Base-by-base conservation (phyloP, 1,140 invertebrate species). In the Saccostrea echinata region DNA sequence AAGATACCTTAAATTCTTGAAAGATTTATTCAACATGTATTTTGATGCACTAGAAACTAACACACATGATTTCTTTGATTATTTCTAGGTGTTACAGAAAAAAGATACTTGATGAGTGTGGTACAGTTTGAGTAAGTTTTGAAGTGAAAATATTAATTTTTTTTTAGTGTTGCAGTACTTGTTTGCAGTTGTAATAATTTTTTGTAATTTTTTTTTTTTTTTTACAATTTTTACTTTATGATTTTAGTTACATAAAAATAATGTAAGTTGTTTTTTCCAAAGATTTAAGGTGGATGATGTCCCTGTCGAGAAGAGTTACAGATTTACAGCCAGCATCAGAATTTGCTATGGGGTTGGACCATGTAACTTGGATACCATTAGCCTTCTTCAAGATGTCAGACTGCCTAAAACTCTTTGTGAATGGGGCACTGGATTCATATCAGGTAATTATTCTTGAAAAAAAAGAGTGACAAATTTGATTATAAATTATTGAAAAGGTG, bases 361-460 rank as follows among this genome's bases (percentile, higher is more conserved):
- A 8, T 51, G 35, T 82, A 16, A 3, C 24, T 51, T 82, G 24
- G 33, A 52, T n/a, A 53, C 35, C 4, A 1, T 52, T 24, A 16
- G 16, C 12, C n/a, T 82, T 16, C 18, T 82, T 51, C 52, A 51
- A n/a, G 24, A 53, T 33, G 21, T 52, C n/a, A 82, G 30, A 51
- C 81, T 82, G n/a, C 81, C 81, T 21, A 82, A 82, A 24, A 82
- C 81, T 30, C 16, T 82, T 11, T 82, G 81, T 82, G 81, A 82
- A 53, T 82, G 81, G 81, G 81, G 81, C 9, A 82, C 81, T n/a
- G 81, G 81, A 1, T 82, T 82, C 9, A 13, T 27, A 71, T 71
- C 68, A 71, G 68, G 68, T 71, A 6, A 43, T 43, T 43, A 1
- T 43, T 43, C 35, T 3, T 43, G 35, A 6, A 3, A 43, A 57